Evolutionary conservation across 2,888 invertebrate genomes (phyloP).

Genomic region (Papilio demoleus): DNA sequence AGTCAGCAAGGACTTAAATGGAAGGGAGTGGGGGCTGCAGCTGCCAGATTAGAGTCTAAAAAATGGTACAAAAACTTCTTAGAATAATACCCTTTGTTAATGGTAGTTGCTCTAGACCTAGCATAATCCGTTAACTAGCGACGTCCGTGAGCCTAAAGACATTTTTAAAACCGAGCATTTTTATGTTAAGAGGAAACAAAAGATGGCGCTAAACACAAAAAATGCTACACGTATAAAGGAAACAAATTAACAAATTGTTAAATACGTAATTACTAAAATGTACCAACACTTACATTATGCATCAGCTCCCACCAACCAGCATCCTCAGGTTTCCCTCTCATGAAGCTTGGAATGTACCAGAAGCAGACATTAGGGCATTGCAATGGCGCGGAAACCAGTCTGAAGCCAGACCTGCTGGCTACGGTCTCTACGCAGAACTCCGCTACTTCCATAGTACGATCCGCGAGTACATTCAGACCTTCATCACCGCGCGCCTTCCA

Average conservation of each 20-base stretch:
- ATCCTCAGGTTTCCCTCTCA: conserved; percentile 72
- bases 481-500: conserved; percentile 91
- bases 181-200: background rate
- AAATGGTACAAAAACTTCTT: too few relatives aligned
- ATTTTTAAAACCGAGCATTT: too few relatives aligned
- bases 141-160: too few relatives aligned
- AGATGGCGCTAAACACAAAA: background rate
- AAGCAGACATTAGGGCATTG: conserved; percentile 95
- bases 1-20: background rate
- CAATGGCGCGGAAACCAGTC: conserved; percentile 81
- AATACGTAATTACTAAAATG: background rate
- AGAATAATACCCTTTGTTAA: too few relatives aligned
- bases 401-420: conserved; percentile 81
- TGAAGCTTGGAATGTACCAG: conserved; percentile 90
- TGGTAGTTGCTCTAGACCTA: too few relatives aligned
- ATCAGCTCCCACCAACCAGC: conserved; percentile 80
- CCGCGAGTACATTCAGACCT: conserved; percentile 84
- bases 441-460: conserved; percentile 85
- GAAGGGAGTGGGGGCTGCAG: too few relatives aligned
- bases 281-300: conserved; percentile 68
- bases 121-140: too few relatives aligned
- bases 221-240: too few relatives aligned
- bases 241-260: too few relatives aligned
- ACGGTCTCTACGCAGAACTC: conserved; percentile 83
- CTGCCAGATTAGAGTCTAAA: too few relatives aligned